Evolutionary conservation across 2,113 vertebrate genomes (phyloP), one percentile per base, ranked within the genome.

Genomic region (Heterochromis multidens): DNA sequence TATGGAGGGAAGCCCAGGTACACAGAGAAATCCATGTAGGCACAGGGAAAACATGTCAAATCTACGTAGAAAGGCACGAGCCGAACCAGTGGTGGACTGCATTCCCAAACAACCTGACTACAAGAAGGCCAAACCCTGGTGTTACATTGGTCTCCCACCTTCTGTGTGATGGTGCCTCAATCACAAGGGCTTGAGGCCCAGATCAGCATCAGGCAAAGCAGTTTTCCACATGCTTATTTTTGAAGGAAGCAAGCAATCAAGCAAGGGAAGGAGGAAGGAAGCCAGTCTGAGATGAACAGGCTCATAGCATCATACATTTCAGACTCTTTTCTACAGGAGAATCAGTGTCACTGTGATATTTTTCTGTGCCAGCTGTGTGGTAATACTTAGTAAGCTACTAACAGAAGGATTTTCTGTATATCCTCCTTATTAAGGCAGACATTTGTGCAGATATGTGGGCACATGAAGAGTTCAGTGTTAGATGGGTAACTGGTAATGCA

Each of bases 81-180:
- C 35, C 35, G 5, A 35, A 7, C 33, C 6, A 35, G 33, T 7
- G 33, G 33, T 6, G 33, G 35, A 8, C 8, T 10, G 35, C 35
- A 10, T 37, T 9, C 35, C 35, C 35, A 37, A 37, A 37, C 35
- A 40, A 40, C 37, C 31, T 4, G 3, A 63, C 61, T 63, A 25
- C 57, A 63, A 63, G 31, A 37, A 63, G 33, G 9, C 2, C 7
- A 0, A 67, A 1, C n/a, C 35, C 14, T 13, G 62, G 62, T 16
- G 35, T 4, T 25, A 43, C n/a, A 0, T 7, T 0, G 62, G 35
- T 35, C n/a, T 25, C 35, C 31, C n/a, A 43, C n/a, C 35, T 25
- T 67, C 13, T 25, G 1, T 43, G 63, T 43, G 62, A 65, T 65
- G 35, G 37, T 9, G 4, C 35, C 63, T 43, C 3, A 67, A n/a